Percentiles rank a stretch among this genome's conserved stretches.
phyloP scores from a whole-genome alignment of 2,797 vertebrate species.

The Podargus strigoides region DNA sequence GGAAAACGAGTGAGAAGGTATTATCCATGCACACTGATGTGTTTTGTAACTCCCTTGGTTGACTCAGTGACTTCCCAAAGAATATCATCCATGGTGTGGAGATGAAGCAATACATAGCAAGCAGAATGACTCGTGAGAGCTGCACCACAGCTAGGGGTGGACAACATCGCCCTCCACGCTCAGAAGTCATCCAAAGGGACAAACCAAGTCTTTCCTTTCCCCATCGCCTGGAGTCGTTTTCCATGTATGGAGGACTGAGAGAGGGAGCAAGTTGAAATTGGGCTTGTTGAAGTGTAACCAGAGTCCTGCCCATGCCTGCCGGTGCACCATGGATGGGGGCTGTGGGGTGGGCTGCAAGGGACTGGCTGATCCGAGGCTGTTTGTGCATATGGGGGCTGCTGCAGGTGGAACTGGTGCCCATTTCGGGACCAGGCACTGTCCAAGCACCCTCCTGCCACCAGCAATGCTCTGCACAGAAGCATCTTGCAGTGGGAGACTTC shows the following conservation, averaged over 20 bases:
- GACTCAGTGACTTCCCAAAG: slow-evolving; percentile 24
- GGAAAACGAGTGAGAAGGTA: slow-evolving; percentile 14
- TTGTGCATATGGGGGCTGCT: not conserved
- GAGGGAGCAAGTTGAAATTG: slow-evolving; percentile 46
- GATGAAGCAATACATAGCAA: slow-evolving; percentile 8
- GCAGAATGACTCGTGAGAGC: not conserved
- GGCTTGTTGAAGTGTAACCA: slow-evolving; percentile 28
- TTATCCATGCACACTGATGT: not conserved
- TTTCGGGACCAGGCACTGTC: not conserved
- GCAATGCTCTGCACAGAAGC: not conserved
- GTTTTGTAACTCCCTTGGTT: slow-evolving; percentile 32
- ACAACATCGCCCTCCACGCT: not conserved
- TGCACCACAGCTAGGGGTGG: not conserved
- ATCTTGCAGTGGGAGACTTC: not conserved
- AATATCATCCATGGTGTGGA: not conserved
- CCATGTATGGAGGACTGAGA: slow-evolving; percentile 5
- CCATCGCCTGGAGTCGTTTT: not conserved
- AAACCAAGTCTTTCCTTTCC: slow-evolving; percentile 14
- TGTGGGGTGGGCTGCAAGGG: not conserved
- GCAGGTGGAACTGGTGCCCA: not conserved
- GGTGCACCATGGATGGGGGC: accelerated
- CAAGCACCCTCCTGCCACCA: not conserved
- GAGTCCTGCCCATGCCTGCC: not conserved
- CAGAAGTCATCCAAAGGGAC: not conserved
- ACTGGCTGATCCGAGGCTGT: not conserved